phyloP scores from a whole-genome alignment of 2,797 vertebrate species.

The Oryzias sinensis region DNA sequence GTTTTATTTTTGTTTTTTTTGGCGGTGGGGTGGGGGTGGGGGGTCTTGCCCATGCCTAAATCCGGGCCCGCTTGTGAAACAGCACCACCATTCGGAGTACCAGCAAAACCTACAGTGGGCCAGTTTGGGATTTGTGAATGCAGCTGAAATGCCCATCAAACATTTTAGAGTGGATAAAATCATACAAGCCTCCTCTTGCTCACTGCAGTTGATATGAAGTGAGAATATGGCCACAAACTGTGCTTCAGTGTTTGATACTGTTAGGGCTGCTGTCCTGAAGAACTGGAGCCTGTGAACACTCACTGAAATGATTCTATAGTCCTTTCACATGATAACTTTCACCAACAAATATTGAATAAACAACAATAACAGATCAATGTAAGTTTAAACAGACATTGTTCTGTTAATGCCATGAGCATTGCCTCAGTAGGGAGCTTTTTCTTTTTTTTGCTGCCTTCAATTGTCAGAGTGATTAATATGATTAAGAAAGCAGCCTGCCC shows the following conservation, averaged over 20 bases:
- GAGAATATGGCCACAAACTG: neutral
- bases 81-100: conserved; percentile 51
- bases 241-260: neutral
- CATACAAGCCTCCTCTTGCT: neutral
- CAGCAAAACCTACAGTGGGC: conserved; percentile 43
- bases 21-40: no score
- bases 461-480: conserved; percentile 17
- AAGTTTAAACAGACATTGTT: no score
- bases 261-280: neutral
- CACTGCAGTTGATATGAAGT: neutral
- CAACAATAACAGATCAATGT: no score
- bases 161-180: conserved; percentile 24
- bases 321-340: no score
- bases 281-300: no score
- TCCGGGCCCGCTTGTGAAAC: conserved; percentile 56
- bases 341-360: no score
- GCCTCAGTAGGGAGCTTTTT: neutral
- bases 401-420: no score
- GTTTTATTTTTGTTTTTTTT: no score
- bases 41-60: no score
- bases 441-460: neutral
- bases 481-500: conserved; percentile 19
- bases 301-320: no score
- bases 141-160: conserved; percentile 19
- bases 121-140: conserved; percentile 42